phyloP scores from a whole-genome alignment of 2,888 invertebrate species.

The Marronus borbonicus region DNA sequence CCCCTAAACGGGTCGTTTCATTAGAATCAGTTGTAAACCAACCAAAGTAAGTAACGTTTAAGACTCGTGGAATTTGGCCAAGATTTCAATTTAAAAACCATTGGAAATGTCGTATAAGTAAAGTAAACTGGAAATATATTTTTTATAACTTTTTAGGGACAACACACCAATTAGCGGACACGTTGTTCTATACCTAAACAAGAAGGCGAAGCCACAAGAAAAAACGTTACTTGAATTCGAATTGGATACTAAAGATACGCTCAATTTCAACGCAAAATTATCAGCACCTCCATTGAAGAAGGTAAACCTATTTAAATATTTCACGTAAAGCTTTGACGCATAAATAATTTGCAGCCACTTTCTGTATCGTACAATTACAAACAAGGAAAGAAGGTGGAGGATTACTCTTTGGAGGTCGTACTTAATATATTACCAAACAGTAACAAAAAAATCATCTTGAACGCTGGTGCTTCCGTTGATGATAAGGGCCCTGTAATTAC shows the following conservation, averaged over 20 bases:
- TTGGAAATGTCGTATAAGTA: too few species aligned
- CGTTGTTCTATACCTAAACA: constrained; percentile 79
- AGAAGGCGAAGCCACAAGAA: constrained; percentile 79
- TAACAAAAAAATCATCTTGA: constrained; percentile 73
- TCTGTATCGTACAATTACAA: constrained; percentile 67
- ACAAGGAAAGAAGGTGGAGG: constrained; percentile 66
- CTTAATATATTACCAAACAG: constrained; percentile 76
- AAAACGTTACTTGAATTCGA: constrained; percentile 77
- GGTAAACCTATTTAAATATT: constrained; percentile 64
- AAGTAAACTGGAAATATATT: not conserved
- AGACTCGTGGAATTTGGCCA: too few species aligned
- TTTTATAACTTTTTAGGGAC: not conserved
- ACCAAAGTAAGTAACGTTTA: constrained; percentile 51
- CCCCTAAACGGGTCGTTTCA: constrained; percentile 80
- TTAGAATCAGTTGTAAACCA: constrained; percentile 71
- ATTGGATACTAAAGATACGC: constrained; percentile 62
- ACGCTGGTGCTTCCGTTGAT: not conserved
- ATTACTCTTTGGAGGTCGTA: constrained; percentile 69
- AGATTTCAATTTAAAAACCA: too few species aligned
- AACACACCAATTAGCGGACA: constrained; percentile 75
- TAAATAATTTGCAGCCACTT: constrained; percentile 47
- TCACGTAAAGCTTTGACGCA: too few species aligned
- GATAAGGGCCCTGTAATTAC: not conserved
- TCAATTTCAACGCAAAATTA: constrained; percentile 69
- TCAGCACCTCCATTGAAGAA: constrained; percentile 79